These are phyloP conservation scores for Perca schrenkii DNA, from an alignment of 2,113 vertebrate genomes.

Conservation along the genomic window DNA sequence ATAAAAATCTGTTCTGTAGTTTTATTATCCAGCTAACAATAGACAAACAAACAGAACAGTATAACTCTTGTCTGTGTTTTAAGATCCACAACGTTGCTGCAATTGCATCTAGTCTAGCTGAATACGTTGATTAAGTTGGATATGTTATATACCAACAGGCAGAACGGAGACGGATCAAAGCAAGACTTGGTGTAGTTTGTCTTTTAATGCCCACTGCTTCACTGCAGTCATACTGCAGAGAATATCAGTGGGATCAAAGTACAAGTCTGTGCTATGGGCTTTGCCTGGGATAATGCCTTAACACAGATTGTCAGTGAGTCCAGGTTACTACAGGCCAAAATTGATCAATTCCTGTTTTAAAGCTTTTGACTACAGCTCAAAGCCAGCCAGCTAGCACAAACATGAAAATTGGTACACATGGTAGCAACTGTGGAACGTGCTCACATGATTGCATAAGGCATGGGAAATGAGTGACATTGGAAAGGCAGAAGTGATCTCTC, in stretches of 20 bases:
- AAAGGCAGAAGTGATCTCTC: conserved; percentile 58
- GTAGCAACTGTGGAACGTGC: conserved; percentile 52
- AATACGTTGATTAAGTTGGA: conserved; percentile 11
- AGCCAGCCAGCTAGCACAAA: not conserved
- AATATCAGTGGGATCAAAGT: conserved; percentile 57
- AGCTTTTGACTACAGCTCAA: conserved; percentile 3
- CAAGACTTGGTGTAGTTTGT: conserved; percentile 15
- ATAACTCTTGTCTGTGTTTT: not conserved
- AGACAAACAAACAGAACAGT: not conserved
- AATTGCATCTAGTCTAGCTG: not conserved
- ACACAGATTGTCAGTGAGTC: conserved; percentile 14
- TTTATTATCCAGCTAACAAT: not conserved
- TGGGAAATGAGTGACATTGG: conserved; percentile 32
- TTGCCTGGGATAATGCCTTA: not conserved
- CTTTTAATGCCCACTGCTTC: conserved; percentile 12
- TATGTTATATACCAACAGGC: conserved; percentile 10
- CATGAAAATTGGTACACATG: conserved; percentile 3
- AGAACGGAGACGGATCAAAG: not conserved
- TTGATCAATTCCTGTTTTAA: conserved; percentile 7
- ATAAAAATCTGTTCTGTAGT: not conserved
- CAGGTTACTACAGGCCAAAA: conserved; percentile 8
- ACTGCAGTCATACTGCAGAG: conserved; percentile 19
- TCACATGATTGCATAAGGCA: conserved; percentile 47
- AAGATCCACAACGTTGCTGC: not conserved
- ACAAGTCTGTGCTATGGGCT: conserved; percentile 32